These are phyloP conservation scores for Cartodere bifasciata DNA, from an alignment of 2,888 invertebrate species.

Conservation along the genomic window DNA sequence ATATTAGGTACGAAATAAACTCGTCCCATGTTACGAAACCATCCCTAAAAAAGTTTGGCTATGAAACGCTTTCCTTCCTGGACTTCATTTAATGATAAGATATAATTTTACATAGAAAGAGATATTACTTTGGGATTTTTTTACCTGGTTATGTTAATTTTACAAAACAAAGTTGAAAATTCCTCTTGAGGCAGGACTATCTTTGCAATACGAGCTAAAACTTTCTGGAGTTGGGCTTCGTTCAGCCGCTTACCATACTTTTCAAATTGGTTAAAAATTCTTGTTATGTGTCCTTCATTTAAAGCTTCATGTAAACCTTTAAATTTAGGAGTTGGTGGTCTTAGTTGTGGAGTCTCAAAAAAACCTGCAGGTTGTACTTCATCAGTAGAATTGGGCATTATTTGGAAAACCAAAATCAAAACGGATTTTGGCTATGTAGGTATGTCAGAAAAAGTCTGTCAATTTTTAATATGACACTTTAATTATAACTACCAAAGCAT, in stretches of 20 bases:
- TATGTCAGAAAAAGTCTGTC: no score
- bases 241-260: conserved; percentile 33
- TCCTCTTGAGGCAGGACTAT: conserved; percentile 44
- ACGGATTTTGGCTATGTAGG: no score
- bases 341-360: no score
- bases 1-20: conserved; percentile 59
- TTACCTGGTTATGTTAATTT: conserved; percentile 36
- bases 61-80: no score
- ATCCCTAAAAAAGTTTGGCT: conserved; percentile 31
- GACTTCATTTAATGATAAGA: no score
- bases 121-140: neutral
- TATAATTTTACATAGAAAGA: no score
- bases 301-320: conserved; percentile 36
- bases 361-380: no score
- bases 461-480: no score
- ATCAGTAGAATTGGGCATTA: no score
- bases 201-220: conserved; percentile 35
- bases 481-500: no score
- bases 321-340: no score
- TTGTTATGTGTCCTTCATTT: conserved; percentile 36
- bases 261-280: conserved; percentile 38
- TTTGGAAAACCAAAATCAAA: no score
- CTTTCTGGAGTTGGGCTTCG: conserved; percentile 34
- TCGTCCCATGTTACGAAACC: conserved; percentile 58
- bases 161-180: conserved; percentile 48